Evolutionary conservation across 2,113 vertebrate genomes (phyloP).

Genomic region (Microtus montanus): DNA sequence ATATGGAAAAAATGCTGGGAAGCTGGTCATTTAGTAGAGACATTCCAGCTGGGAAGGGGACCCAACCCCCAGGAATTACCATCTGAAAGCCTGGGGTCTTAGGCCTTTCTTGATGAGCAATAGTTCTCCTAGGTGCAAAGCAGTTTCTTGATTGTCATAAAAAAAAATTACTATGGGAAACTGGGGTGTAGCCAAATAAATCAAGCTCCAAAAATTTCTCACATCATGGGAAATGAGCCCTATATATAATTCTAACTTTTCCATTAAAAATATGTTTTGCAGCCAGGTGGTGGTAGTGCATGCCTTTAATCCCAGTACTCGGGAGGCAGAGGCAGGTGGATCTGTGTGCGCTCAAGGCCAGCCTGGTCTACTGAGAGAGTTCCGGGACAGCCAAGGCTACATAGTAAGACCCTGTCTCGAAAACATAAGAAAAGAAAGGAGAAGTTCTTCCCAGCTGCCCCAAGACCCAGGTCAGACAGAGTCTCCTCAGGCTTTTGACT

Average conservation of each 20-base stretch:
- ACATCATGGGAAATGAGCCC: not conserved
- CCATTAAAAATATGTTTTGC: not conserved
- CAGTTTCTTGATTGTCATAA: not conserved
- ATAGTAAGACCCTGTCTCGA: not conserved
- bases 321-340: not conserved
- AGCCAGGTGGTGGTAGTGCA: no score
- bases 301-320: not conserved
- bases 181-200: not conserved
- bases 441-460: not conserved
- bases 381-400: not conserved
- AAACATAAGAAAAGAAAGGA: no score
- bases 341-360: not conserved
- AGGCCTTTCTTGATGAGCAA: not conserved
- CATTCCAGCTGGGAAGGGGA: slow-evolving; percentile 41
- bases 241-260: not conserved
- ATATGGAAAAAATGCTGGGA: not conserved
- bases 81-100: not conserved
- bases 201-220: not conserved
- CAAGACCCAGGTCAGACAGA: not conserved
- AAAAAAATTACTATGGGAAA: slow-evolving; percentile 29
- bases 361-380: not conserved
- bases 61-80: not conserved
- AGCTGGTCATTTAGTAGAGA: slow-evolving; percentile 49
- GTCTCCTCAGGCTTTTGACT: not conserved
- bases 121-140: slow-evolving; percentile 8